Conservation (phyloP, 2,797 vertebrate genomes). For the Geotrypetes seraphini region DNA sequence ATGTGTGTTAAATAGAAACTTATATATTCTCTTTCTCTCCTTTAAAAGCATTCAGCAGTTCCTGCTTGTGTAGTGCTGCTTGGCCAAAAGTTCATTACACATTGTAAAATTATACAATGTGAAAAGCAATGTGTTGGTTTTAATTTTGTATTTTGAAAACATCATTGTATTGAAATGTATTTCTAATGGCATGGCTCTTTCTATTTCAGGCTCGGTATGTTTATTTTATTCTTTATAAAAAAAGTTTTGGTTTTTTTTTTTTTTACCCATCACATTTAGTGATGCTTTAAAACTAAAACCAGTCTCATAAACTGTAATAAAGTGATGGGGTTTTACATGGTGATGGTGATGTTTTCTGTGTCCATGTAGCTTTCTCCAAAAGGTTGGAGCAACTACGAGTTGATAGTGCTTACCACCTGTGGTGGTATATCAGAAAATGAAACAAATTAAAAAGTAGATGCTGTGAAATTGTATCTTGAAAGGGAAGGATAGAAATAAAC, state of each 20-base stretch:
- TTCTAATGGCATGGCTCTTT: slow-evolving; percentile 30
- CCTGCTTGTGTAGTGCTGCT: slow-evolving; percentile 25
- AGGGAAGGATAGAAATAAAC: too few relatives aligned
- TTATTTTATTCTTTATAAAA: slow-evolving; percentile 12
- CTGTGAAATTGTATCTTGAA: too few relatives aligned
- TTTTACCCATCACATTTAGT: slow-evolving; percentile 19
- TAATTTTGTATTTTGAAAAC: slow-evolving; percentile 36
- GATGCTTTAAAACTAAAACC: slow-evolving; percentile 12
- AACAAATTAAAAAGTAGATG: too few relatives aligned
- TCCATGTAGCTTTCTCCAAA: accelerated
- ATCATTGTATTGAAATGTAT: slow-evolving; percentile 30
- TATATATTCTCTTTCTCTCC: slow-evolving; percentile 26
- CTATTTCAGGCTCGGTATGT: slow-evolving; percentile 20
- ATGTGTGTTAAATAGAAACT: slow-evolving; percentile 37
- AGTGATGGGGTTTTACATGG: slow-evolving; percentile 44
- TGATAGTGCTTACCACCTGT: too few relatives aligned
- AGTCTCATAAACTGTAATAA: slow-evolving; percentile 32
- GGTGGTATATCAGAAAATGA: too few relatives aligned
- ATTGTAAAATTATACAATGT: slow-evolving; percentile 36
- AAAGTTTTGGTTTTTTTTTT: too few relatives aligned
- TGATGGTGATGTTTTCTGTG: background rate
- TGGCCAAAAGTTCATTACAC: slow-evolving; percentile 4
- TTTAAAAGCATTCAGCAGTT: background rate
- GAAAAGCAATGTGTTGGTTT: slow-evolving; percentile 11
- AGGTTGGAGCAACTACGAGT: too few relatives aligned